Conservation (phyloP, 2,113 vertebrate genomes). For the Anhinga rufa region DNA sequence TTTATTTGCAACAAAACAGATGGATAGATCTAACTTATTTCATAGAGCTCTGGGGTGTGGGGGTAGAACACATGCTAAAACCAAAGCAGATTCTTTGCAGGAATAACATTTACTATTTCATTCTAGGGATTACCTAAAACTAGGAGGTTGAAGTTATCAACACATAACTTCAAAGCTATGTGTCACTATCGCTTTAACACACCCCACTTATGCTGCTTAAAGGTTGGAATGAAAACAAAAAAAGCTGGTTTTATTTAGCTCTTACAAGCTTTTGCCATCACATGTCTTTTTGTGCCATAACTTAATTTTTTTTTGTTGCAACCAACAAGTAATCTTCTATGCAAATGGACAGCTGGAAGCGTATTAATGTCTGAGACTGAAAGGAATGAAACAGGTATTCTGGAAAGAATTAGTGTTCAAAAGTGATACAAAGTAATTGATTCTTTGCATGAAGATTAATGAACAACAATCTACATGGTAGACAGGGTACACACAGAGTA, state of each 20-base stretch:
- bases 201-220: background rate
- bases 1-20: background rate
- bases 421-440: background rate
- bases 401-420: background rate
- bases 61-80: background rate
- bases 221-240: background rate
- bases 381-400: background rate
- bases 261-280: background rate
- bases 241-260: background rate
- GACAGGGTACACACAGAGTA: background rate
- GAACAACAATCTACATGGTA: background rate
- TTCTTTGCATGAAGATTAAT: background rate
- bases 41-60: background rate
- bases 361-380: background rate
- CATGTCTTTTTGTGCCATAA: background rate
- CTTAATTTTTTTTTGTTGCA: background rate
- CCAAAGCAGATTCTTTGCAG: background rate
- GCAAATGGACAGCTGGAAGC: background rate
- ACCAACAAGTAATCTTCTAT: background rate
- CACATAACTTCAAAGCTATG: background rate
- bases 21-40: background rate
- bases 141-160: background rate
- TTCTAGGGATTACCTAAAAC: background rate
- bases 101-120: background rate
- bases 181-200: background rate